Percentiles rank a stretch among this genome's conserved stretches.
phyloP scores from a whole-genome alignment of 2,113 vertebrate genomes.

The Vimba vimba region DNA sequence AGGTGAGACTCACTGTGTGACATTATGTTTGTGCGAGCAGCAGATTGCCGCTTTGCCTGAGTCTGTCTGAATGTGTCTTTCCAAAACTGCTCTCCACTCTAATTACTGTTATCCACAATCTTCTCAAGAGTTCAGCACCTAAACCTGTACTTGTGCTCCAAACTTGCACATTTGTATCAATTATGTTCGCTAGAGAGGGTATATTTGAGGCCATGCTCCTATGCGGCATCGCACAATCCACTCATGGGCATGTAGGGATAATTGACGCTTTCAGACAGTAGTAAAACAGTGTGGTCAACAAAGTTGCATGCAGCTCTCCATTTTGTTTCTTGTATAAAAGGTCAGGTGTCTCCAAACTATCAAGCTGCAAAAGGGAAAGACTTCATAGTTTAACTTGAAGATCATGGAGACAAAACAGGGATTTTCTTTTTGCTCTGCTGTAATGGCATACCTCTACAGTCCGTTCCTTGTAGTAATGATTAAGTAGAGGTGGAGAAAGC shows the following conservation, averaged over 20 bases:
- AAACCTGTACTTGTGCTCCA: conserved; percentile 41
- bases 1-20: conserved; percentile 5
- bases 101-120: conserved; percentile 60
- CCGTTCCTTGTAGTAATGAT: conserved; percentile 57
- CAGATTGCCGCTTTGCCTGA: conserved; percentile 7
- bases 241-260: conserved; percentile 35
- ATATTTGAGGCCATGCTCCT: conserved; percentile 24
- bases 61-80: conserved; percentile 36
- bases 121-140: conserved; percentile 41
- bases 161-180: conserved; percentile 47
- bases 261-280: conserved; percentile 26
- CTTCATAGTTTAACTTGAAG: conserved; percentile 33
- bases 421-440: conserved; percentile 50
- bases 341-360: conserved; percentile 57
- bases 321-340: conserved; percentile 30
- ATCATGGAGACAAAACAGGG: conserved; percentile 1
- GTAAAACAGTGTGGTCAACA: conserved; percentile 37
- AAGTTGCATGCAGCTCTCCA: conserved; percentile 16
- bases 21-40: conserved; percentile 18
- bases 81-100: conserved; percentile 43
- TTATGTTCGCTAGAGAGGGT: conserved; percentile 39
- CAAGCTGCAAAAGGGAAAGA: conserved; percentile 31
- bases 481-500: conserved; percentile 60
- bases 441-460: conserved; percentile 35
- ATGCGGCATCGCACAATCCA: conserved; percentile 27